These are phyloP conservation scores for Cryptoblepharus egeriae DNA, from an alignment of 2,797 vertebrate genomes.

Conservation along the genomic window DNA sequence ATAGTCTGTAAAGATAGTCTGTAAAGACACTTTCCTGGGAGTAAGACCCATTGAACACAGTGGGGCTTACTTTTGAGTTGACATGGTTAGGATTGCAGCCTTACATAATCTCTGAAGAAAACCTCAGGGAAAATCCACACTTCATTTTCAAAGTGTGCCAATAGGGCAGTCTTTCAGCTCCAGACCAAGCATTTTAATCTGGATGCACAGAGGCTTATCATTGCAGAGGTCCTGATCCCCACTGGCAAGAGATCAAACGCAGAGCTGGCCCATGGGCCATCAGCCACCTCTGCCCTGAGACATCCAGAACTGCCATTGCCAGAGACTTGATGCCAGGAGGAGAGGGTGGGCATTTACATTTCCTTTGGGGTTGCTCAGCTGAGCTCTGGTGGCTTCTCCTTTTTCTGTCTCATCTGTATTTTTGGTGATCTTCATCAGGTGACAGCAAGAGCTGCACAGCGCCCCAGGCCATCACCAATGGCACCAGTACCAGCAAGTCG, in stretches of 20 bases:
- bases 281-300: background rate
- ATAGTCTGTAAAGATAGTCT: too few species aligned
- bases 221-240: too few species aligned
- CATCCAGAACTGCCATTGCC: background rate
- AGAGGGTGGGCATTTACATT: background rate
- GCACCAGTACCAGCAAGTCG: slow-evolving; percentile 72
- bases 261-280: background rate
- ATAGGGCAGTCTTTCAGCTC: too few species aligned
- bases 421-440: slow-evolving; percentile 62
- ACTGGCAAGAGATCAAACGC: too few species aligned
- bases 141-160: too few species aligned
- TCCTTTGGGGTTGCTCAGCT: background rate
- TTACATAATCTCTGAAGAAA: too few species aligned
- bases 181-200: background rate
- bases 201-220: too few species aligned
- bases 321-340: background rate
- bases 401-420: background rate
- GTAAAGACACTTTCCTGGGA: too few species aligned
- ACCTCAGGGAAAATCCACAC: too few species aligned
- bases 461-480: slow-evolving; percentile 72
- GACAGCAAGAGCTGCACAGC: slow-evolving; percentile 83
- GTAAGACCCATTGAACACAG: too few species aligned
- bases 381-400: background rate
- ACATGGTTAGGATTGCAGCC: too few species aligned
- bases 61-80: too few species aligned